Conservation (phyloP, 2,797 vertebrate genomes). For the Remorina albescens region DNA sequence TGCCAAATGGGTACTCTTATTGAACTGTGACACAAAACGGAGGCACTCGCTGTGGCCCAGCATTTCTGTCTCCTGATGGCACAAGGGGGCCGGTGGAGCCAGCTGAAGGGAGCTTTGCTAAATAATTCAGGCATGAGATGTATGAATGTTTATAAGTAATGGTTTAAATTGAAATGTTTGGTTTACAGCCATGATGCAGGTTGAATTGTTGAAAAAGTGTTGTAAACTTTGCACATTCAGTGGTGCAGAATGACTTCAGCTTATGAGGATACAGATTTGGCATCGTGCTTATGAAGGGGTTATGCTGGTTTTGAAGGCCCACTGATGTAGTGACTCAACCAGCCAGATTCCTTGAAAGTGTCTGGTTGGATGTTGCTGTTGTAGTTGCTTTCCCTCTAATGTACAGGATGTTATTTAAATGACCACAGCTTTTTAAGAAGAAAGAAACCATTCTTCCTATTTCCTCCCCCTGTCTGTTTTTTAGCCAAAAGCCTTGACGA, state of each 20-base stretch:
- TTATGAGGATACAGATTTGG: constrained; percentile 25
- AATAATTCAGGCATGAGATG: constrained; percentile 28
- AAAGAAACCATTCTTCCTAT: constrained; percentile 62
- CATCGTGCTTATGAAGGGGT: constrained; percentile 71
- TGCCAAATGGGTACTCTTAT: constrained; percentile 75
- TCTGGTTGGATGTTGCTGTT: constrained; percentile 52
- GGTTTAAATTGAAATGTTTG: constrained; percentile 43
- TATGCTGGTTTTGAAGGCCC: constrained; percentile 44
- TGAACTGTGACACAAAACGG: constrained; percentile 56
- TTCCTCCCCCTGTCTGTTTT: constrained; percentile 39
- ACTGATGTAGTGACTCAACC: constrained; percentile 55
- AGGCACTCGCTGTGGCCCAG: constrained; percentile 30
- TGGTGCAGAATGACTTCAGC: constrained; percentile 22
- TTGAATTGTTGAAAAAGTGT: constrained; percentile 23
- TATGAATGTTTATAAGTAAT: constrained; percentile 35
- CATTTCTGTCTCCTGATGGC: constrained; percentile 20
- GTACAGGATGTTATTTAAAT: constrained; percentile 80
- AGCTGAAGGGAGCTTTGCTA: constrained; percentile 25
- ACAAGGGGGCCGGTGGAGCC: constrained; percentile 7
- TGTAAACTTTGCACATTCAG: constrained; percentile 8
- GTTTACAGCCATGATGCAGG: not conserved
- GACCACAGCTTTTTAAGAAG: constrained; percentile 74
- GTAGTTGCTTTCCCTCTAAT: constrained; percentile 50
- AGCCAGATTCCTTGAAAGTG: constrained; percentile 66
- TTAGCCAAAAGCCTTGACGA: constrained; percentile 84